Conservation (phyloP, 2,797 vertebrate species). For the Hephaestus fuliginosus region DNA sequence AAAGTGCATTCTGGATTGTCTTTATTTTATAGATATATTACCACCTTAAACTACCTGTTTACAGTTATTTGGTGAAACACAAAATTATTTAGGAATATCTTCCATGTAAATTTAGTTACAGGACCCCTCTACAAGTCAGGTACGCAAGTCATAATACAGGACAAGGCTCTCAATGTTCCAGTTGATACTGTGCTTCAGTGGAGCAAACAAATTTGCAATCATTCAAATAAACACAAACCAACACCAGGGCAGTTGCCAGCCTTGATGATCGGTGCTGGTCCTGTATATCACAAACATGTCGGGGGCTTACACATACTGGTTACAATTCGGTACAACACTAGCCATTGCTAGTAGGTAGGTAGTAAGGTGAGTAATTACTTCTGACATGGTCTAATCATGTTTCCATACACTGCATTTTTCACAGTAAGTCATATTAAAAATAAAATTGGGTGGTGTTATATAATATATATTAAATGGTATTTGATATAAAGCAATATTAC, state of each 20-base stretch:
- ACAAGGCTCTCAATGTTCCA: not conserved
- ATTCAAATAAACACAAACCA: conserved; percentile 6
- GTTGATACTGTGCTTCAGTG: not conserved
- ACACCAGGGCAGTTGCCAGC: not conserved
- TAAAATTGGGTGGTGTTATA: too few species aligned
- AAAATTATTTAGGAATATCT: not conserved
- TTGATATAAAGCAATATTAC: too few species aligned
- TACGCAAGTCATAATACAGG: not conserved
- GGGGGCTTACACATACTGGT: not conserved
- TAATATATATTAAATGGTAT: too few species aligned
- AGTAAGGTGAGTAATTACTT: not conserved
- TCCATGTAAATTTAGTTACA: not conserved
- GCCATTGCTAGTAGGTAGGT: not conserved
- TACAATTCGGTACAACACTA: too few species aligned
- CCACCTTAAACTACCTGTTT: not conserved
- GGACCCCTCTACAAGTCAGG: not conserved
- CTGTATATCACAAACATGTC: not conserved
- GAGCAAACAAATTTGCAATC: not conserved
- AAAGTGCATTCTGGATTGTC: too few species aligned
- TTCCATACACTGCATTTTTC: not conserved
- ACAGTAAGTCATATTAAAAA: not conserved
- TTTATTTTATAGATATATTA: not conserved
- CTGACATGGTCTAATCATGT: not conserved
- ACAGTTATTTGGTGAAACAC: too few species aligned
- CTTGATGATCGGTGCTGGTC: not conserved